These are phyloP conservation scores for Kuschelorhynchus macadamiae DNA, from an alignment of 2,888 invertebrate genomes.

Conservation along the genomic window DNA sequence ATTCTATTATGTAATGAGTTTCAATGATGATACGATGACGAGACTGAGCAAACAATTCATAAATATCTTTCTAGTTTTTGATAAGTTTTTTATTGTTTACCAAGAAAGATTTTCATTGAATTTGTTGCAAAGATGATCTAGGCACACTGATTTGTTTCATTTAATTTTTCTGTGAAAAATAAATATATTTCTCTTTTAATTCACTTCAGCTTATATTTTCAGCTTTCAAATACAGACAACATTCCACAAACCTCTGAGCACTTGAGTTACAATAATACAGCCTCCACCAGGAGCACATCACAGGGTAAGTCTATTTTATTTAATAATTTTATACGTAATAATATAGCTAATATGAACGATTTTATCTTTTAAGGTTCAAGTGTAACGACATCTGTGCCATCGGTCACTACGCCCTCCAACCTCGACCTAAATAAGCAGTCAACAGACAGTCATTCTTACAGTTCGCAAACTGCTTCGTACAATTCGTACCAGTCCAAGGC, in stretches of 20 bases:
- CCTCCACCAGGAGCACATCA: conserved; percentile 63
- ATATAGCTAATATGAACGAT: background rate
- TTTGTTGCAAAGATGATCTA: conserved; percentile 15
- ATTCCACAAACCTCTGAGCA: conserved; percentile 67
- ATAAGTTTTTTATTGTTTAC: conserved; percentile 16
- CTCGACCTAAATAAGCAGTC: conserved; percentile 61
- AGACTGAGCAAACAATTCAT: conserved; percentile 20
- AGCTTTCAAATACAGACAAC: conserved; percentile 67
- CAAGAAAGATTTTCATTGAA: background rate
- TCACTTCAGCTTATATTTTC: conserved; percentile 34
- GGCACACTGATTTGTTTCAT: conserved; percentile 26
- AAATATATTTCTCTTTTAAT: background rate
- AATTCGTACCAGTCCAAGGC: conserved; percentile 66
- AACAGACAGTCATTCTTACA: conserved; percentile 53
- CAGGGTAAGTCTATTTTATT: conserved; percentile 50
- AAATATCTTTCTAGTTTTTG: background rate
- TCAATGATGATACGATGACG: conserved; percentile 26
- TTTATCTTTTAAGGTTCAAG: conserved; percentile 47
- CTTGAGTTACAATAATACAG: conserved; percentile 66
- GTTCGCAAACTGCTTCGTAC: conserved; percentile 68
- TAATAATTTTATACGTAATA: background rate
- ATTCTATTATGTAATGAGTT: background rate
- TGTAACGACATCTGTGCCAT: conserved; percentile 56
- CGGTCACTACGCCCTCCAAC: conserved; percentile 45
- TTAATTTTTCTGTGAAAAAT: background rate